Conservation (phyloP, 2,113 vertebrate genomes). For the Petrocephalus microphthalmus region DNA sequence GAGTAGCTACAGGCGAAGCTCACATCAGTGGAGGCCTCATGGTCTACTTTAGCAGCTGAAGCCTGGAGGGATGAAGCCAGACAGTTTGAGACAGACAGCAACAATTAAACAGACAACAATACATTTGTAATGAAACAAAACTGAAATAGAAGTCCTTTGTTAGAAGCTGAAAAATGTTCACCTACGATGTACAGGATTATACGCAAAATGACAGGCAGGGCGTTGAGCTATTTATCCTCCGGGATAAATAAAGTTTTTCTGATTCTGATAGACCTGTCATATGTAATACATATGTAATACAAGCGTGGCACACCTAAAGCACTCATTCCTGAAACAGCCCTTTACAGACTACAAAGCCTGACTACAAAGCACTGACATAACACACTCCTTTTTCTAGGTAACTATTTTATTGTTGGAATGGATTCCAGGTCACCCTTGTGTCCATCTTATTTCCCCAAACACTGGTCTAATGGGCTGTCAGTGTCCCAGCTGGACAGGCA, state of each 20-base stretch:
- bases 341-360: too few species aligned
- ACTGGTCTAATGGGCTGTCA: not conserved
- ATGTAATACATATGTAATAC: too few species aligned
- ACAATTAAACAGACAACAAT: not conserved
- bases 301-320: too few species aligned
- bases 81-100: not conserved
- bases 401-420: not conserved
- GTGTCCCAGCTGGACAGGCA: not conserved
- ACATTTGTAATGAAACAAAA: not conserved
- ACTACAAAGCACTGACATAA: too few species aligned
- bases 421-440: not conserved
- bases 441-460: not conserved
- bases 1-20: conserved; percentile 75
- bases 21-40: conserved; percentile 74
- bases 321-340: too few species aligned
- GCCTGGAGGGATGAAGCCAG: conserved; percentile 53
- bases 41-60: conserved; percentile 69
- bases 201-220: not conserved
- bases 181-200: not conserved
- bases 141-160: not conserved
- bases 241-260: too few species aligned
- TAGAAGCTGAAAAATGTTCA: not conserved
- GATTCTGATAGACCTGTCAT: not conserved
- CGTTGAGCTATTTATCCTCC: too few species aligned
- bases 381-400: not conserved